Evolutionary conservation across 1,140 invertebrate species (phyloP).

Genomic region (Delia radicum): DNA sequence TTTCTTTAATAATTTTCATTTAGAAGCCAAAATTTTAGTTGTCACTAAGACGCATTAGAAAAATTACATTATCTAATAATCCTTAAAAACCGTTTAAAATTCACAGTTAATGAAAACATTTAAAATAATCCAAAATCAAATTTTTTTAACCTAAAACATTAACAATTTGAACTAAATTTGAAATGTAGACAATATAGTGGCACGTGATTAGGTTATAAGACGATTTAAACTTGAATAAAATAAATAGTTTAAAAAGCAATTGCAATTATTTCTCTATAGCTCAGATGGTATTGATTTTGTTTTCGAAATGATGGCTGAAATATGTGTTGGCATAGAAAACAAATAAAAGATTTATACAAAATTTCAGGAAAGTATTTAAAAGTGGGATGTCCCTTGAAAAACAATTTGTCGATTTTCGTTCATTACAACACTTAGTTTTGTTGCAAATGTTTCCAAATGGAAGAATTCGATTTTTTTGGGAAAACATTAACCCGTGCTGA

Average conservation of each 20-base stretch:
- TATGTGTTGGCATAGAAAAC: background rate
- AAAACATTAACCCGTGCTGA: no score
- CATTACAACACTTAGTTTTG: no score
- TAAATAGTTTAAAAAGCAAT: background rate
- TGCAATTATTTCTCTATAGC: background rate
- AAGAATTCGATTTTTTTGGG: no score
- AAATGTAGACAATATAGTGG: background rate
- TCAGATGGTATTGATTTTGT: background rate
- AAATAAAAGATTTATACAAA: background rate
- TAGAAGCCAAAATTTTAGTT: no score
- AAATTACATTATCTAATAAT: no score
- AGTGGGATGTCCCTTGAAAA: background rate
- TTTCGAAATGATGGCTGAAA: background rate
- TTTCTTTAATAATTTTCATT: no score
- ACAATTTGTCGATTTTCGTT: no score
- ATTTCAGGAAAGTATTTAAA: background rate
- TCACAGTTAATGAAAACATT: no score
- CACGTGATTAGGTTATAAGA: background rate
- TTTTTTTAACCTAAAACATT: background rate
- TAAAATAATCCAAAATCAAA: no score
- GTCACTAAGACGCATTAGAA: no score
- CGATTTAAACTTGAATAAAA: background rate
- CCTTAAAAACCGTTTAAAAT: no score
- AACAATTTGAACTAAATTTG: background rate
- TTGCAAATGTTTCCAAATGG: no score